Base-by-base conservation (phyloP, 2,888 invertebrate genomes). In the Agrochola macilenta region DNA sequence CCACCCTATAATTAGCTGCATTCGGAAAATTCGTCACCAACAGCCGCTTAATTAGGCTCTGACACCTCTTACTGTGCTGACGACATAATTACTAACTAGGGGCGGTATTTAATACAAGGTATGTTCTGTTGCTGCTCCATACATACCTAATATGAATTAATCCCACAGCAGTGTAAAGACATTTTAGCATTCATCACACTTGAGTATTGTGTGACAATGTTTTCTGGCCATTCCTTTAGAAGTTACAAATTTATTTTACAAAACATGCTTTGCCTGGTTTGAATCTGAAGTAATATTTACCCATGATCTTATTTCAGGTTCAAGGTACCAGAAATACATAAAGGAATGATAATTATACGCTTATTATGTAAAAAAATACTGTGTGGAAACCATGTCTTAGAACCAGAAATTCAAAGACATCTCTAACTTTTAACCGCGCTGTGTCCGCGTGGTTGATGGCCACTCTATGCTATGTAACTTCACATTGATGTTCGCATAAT, bases 31-130 rank as follows among this genome's bases (percentile, higher is more conserved):
- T 73, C 49, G 58, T 69, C 66, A 66, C 52, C 35, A 35, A 30
- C 66, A 57, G 26, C 66, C 12, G 69, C 1, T 14, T 9, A 11
- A 73, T 72, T 60, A 69, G 5, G 46, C 26, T 69, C 23, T 82
- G 86, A 82, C 86, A 84, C 83, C 71, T 78, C 69, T 60, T 26
- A 46, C 30, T 12, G 63, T 49, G 23, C 49, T 69, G 78, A 86
- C 72, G 69, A 73, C 49, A 65, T 83, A 82, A 83, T 86, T 82
- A 86, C 74, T 63, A 54, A 63, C 74, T 58, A 20, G 14, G 30
- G 35, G 12, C 23, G 20, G 39, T 66, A 66, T 61, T 78, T 66
- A 72, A 52, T 4, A 74, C 35, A 5, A 71, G 39, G 9, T 8
- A 26, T 5, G 20, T 20, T 57, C 30, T n/a, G 14, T 8, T 52